Conservation (phyloP, 2,113 vertebrate genomes). For the Manacus vitellinus region DNA sequence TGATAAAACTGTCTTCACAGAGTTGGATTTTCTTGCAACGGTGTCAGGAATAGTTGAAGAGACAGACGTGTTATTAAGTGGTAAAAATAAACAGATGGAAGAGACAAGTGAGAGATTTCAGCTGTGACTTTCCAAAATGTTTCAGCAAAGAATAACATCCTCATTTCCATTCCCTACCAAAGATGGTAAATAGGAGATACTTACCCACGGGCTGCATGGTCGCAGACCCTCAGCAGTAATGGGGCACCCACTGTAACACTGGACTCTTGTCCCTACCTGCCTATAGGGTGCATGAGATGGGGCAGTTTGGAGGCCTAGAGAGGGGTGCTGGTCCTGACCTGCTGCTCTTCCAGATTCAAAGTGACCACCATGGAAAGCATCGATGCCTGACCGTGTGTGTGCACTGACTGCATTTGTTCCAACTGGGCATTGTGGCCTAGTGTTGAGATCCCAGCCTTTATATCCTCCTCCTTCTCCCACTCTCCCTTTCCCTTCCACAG, state of each 20-base stretch:
- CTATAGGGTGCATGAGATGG: not conserved
- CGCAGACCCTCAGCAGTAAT: not conserved
- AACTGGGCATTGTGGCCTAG: not conserved
- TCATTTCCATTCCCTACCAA: not conserved
- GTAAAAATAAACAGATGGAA: conserved; percentile 53
- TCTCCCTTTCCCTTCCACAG: not conserved
- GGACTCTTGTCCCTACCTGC: not conserved
- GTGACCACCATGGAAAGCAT: fast-evolving
- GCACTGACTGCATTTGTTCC: not conserved
- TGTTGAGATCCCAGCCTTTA: not conserved
- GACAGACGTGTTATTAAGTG: conserved; percentile 44
- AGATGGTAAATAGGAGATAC: not conserved
- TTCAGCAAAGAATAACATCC: not conserved
- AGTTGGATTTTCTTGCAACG: not conserved
- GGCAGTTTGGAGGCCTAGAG: not conserved
- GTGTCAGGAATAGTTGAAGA: conserved; percentile 30
- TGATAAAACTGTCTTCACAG: conserved; percentile 10
- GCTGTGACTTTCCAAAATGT: not conserved
- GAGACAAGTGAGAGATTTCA: conserved; percentile 24
- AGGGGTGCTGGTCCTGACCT: not conserved
- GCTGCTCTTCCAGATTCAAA: not conserved
- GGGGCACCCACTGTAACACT: fast-evolving
- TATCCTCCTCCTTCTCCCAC: not conserved
- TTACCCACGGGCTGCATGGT: not conserved
- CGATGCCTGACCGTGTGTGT: fast-evolving